Base-by-base conservation (phyloP, 2,113 vertebrate species). In the Rynchops niger region DNA sequence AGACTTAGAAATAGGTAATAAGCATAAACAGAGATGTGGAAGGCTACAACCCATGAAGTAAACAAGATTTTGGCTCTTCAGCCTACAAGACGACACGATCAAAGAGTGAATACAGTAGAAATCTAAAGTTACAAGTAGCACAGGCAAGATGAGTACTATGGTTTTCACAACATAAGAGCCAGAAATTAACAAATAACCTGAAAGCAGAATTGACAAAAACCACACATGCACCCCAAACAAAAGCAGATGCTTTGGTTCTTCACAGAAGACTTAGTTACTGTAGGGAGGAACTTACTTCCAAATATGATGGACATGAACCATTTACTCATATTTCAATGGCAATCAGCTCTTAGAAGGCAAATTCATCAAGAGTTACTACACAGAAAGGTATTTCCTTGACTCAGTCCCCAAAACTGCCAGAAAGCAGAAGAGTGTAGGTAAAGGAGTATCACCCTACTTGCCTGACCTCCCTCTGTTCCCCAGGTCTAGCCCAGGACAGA, bases 131-230 rank as follows among this genome's bases (percentile, higher is more conserved):
- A n/a, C 4, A 7, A 74, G 13, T 1, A 19, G 32, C 32, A 42
- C 0, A 40, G 18, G 5, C 9, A 32, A 40, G 11, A 36, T 0
- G 3, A 49, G 6, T 9, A 52, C 32, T 2, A 9, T 0, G 12
- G 32, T 10, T 56, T 38, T 17, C 32, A 42, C n/a, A 34, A n/a
- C 9, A 14, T 6, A 20, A 20, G 12, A 42, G 1, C 1, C 30
- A 66, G 19, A 78, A 62, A 78, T 8, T 15, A 49, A 20, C 32
- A n/a, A 45, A 9, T 15, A 30, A 70, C 58, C 38, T 23, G 15
- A 34, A 53, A 15, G 18, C 5, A 53, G 12, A 15, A 27, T n/a
- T 23, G 21, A 58, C 14, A 43, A 61, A 38, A 43, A 11, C 4
- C n/a, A 63, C 40, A 52, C 19, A 47, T 1, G 1, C 12, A 8